Evolutionary conservation across 2,888 invertebrate genomes (phyloP), one percentile per base, ranked within the genome.

Genomic region (Lasius fuliginosus): DNA sequence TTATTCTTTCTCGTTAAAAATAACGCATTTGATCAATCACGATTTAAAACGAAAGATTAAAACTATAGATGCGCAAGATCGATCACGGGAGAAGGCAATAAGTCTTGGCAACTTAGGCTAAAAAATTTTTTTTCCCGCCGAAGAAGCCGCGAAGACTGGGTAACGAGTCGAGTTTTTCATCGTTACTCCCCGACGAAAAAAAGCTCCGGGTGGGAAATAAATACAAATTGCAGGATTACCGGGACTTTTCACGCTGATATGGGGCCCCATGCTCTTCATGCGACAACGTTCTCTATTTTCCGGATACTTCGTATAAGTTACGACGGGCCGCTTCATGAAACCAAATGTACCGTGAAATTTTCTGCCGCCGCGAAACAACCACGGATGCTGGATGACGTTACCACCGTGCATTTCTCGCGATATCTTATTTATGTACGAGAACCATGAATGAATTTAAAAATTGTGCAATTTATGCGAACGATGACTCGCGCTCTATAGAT

Each of bases 171-270:
- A 94, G 93, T 94, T 94, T 94, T 93, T 94, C 94, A 94, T 94
- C 94, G 93, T 94, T 95, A 94, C 91, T 85, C n/a, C n/a, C 56
- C 83, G 86, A 86, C 87, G 86, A 87, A 91, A 89, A 89, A 92
- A 91, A 90, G 88, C 91, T 90, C 88, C 90, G 91, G 76, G 69
- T 87, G 88, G 93, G 92, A 93, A 94, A 95, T 95, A 94, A 94
- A 95, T 94, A 95, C 94, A 95, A 94, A 95, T 95, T 94, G 94
- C 94, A 58, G 94, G 94, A 94, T 95, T 95, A 95, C 93, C 92
- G 90, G 90, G 91, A 91, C 91, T 93, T 91, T 88, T 88, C 88
- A 82, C 88, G 87, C 91, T 89, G 92, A 92, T 90, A 92, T 87
- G 90, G 89, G 84, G 77, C 87, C 88, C 88, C 88, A 88, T 91